phyloP scores from a whole-genome alignment of 2,113 vertebrate species.

The Microcebus murinus region DNA sequence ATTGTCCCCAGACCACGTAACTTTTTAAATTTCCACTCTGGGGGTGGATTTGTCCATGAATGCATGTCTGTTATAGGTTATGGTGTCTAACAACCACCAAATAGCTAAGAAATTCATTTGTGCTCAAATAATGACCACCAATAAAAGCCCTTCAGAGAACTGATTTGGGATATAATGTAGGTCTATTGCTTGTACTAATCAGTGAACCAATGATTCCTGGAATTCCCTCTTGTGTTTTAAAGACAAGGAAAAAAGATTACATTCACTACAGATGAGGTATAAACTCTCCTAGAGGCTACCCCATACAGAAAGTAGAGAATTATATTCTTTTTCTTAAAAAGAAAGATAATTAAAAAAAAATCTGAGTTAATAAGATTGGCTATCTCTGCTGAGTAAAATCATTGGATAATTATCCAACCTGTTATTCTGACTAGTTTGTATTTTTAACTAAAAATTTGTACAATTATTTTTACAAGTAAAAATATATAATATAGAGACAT shows the following conservation, averaged over 20 bases:
- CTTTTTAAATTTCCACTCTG: not conserved
- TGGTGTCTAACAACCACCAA: constrained; percentile 37
- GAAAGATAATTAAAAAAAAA: not conserved
- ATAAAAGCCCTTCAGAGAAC: constrained; percentile 52
- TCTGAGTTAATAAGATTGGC: not conserved
- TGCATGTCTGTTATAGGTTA: constrained; percentile 33
- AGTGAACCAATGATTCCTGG: constrained; percentile 57
- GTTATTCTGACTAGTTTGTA: not conserved
- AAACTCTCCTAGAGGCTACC: not conserved
- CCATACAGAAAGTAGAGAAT: not conserved
- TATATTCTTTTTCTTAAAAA: not conserved
- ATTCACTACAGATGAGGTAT: not conserved
- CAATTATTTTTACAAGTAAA: constrained; percentile 20
- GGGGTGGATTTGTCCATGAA: not conserved
- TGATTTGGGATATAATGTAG: constrained; percentile 44
- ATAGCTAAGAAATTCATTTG: constrained; percentile 47
- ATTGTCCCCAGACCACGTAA: not conserved
- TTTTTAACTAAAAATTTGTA: not conserved
- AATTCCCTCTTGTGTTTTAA: constrained; percentile 58
- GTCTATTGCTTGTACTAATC: constrained; percentile 37
- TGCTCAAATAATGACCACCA: constrained; percentile 52
- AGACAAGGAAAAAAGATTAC: constrained; percentile 24
- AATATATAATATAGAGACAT: not conserved
- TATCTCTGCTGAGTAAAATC: not conserved
- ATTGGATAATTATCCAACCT: not conserved